Evolutionary conservation across 2,888 invertebrate species (phyloP).

Genomic region (Subacronicta megacephala): DNA sequence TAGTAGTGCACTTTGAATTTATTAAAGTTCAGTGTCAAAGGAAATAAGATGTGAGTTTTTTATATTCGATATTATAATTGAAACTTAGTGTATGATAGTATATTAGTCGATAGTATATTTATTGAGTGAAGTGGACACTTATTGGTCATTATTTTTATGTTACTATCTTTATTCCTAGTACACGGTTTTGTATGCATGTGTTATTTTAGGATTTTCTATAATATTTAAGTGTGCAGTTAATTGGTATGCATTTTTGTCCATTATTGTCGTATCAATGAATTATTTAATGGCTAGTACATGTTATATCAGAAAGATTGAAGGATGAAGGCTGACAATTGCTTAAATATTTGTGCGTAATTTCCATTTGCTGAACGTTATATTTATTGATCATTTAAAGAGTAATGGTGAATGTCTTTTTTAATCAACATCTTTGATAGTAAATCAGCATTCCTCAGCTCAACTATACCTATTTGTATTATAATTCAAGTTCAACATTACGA

Average conservation of each 20-base stretch:
- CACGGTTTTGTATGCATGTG: neutral
- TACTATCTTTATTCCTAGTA: neutral
- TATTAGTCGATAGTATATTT: too few species aligned
- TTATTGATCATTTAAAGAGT: too few species aligned
- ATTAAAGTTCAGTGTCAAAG: conserved; percentile 40
- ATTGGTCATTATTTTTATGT: conserved; percentile 26
- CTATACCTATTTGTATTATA: too few species aligned
- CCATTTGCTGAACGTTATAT: too few species aligned
- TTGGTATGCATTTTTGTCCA: conserved; percentile 6
- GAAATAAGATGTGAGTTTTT: conserved; percentile 45
- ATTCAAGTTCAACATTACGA: too few species aligned
- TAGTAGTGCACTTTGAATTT: conserved; percentile 49
- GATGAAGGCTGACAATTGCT: too few species aligned
- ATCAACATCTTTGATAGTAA: too few species aligned
- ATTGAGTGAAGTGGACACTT: conserved; percentile 28
- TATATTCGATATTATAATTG: conserved; percentile 41
- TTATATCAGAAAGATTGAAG: neutral
- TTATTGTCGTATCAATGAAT: conserved; percentile 8
- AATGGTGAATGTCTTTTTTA: too few species aligned
- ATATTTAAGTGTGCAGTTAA: conserved; percentile 1
- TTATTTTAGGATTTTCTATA: conserved; percentile 6
- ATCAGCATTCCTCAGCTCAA: too few species aligned
- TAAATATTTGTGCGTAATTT: too few species aligned
- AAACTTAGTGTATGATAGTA: conserved; percentile 45
- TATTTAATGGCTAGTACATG: conserved; percentile 16